phyloP scores from a whole-genome alignment of 2,888 invertebrate genomes.

The Thysanoteuthis rhombus region DNA sequence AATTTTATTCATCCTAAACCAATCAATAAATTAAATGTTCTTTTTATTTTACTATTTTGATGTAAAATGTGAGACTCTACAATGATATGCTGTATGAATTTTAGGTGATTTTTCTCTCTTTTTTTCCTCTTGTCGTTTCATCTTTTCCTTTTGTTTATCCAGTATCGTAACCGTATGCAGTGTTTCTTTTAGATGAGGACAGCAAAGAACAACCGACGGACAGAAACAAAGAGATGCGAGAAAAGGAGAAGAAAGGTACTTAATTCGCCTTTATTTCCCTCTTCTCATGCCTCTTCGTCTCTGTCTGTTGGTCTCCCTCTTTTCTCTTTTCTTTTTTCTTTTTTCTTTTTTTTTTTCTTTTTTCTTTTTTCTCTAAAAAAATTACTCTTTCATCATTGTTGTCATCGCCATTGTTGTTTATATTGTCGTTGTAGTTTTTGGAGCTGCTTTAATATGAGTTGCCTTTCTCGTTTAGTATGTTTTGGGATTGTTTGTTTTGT shows the following conservation, averaged over 20 bases:
- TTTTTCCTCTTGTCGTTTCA: not conserved
- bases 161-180: not conserved
- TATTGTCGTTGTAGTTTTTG: not conserved
- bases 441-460: not conserved
- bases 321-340: not conserved
- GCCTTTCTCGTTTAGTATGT: not conserved
- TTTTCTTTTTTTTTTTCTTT: not conserved
- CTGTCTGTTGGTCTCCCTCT: not conserved
- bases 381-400: not conserved
- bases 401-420: not conserved
- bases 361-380: not conserved
- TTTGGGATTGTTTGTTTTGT: not conserved
- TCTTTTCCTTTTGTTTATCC: not conserved
- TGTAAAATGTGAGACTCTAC: not conserved
- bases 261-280: not conserved
- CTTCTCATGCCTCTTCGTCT: not conserved
- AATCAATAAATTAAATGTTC: not conserved
- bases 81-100: not conserved
- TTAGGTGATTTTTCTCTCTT: not conserved
- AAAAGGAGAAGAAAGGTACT: conserved; percentile 12
- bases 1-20: not conserved
- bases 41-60: no score
- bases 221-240: not conserved
- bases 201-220: not conserved
- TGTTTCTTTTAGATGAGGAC: not conserved